Base-by-base conservation (phyloP, 2,888 invertebrate species). In the Drosophila demipolita region DNA sequence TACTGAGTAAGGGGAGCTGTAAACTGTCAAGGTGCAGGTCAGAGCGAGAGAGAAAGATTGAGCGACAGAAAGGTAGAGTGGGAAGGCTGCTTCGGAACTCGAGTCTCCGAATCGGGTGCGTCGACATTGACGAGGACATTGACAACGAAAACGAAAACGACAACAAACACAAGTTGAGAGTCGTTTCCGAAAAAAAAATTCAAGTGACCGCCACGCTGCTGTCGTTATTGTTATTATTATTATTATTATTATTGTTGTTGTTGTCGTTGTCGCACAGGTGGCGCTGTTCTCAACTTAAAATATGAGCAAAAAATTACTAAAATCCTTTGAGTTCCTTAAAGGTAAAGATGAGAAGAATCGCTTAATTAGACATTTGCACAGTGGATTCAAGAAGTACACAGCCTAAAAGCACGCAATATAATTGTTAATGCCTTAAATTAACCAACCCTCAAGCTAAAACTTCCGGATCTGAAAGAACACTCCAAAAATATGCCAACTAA, bases 91-190 rank as follows among this genome's bases (percentile, higher is more conserved):
- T 71, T 81, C 72, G 75, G 73, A 72, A 75, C 35, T 67, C 32
- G 67, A 36, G 50, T 38, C 76, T 74, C 73, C 75, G 66, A 76
- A 58, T 74, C 80, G 75, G 69, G 61, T 72, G 71, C 68, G 65
- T 59, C 87, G 82, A 76, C 84, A 82, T 76, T 77, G 81, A 75
- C 73, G 75, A 86, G 84, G 82, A 89, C 88, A 50, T 69, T 71
- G 72, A 70, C 74, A 69, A 76, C 58, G 62, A 38, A 58, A 62
- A 61, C 72, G 65, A 23, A 52, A 73, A 72, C 75, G 73, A 67
- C 65, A 74, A 69, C 52, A 75, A 67, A 49, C 52, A 53, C 36
- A 70, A 61, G 64, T 63, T 60, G 49, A 67, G 62, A 63, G 48
- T 53, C 60, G 45, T 68, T 61, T 73, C 66, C 73, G 64, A 72